phyloP scores from a whole-genome alignment of 2,888 invertebrate species.

The Pyrrhosoma nymphula region DNA sequence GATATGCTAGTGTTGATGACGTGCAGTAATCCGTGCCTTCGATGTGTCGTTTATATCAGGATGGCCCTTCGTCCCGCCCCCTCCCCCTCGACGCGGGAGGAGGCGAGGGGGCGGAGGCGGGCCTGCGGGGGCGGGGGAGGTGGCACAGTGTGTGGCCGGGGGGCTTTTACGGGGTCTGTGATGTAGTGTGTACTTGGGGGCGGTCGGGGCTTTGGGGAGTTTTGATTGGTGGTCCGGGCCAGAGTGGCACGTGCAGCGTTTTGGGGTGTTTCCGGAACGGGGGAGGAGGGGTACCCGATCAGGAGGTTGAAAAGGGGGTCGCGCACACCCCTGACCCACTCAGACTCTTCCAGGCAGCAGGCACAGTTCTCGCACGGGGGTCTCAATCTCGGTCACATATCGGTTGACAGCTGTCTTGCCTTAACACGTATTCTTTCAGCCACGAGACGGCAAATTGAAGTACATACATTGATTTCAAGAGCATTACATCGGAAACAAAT shows the following conservation, averaged over 20 bases:
- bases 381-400: not conserved
- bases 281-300: not conserved
- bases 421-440: no score
- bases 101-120: not conserved
- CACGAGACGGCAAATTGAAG: no score
- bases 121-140: not conserved
- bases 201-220: no score
- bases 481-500: no score
- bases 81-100: not conserved
- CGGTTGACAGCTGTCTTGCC: not conserved
- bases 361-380: not conserved
- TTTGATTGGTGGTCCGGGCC: not conserved
- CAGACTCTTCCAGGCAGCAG: not conserved
- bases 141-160: not conserved
- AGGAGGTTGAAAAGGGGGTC: not conserved
- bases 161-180: not conserved
- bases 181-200: not conserved
- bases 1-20: slow-evolving; percentile 47
- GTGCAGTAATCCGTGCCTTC: slow-evolving; percentile 61
- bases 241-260: not conserved
- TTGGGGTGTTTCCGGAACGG: not conserved
- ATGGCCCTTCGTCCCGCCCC: not conserved
- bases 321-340: not conserved
- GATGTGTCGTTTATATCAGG: slow-evolving; percentile 15
- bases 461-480: no score